Conservation (phyloP, 2,888 invertebrate species). For the Spilosoma lubricipeda region DNA sequence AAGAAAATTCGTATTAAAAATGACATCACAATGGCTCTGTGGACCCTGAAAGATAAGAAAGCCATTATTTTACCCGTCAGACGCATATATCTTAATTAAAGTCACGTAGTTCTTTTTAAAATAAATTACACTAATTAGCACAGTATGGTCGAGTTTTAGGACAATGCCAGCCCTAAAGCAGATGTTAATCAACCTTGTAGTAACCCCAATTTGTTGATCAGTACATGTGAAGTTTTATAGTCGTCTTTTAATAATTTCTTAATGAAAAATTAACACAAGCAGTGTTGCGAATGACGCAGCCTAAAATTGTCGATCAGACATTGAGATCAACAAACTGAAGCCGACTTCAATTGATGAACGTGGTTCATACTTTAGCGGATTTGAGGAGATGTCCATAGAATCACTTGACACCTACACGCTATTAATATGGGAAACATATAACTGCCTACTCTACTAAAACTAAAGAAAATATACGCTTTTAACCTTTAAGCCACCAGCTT, state of each 20-base stretch:
- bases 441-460: not conserved
- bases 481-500: not conserved
- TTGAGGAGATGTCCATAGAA: conserved; percentile 25
- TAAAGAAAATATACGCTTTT: not conserved
- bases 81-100: conserved; percentile 25
- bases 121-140: conserved; percentile 35
- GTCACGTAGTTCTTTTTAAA: conserved; percentile 20
- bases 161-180: conserved; percentile 57
- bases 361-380: conserved; percentile 29
- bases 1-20: not conserved
- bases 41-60: conserved; percentile 17
- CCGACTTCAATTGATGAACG: conserved; percentile 42
- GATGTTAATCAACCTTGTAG: conserved; percentile 69
- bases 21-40: conserved; percentile 11
- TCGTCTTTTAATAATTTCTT: conserved; percentile 74
- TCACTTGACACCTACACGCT: not conserved
- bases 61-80: conserved; percentile 18
- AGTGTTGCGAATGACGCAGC: conserved; percentile 71
- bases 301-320: conserved; percentile 56
- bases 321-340: conserved; percentile 40
- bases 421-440: not conserved
- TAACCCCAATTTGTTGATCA: conserved; percentile 76
- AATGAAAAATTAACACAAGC: conserved; percentile 77
- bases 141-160: conserved; percentile 19
- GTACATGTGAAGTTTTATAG: conserved; percentile 68